phyloP scores from a whole-genome alignment of 2,888 invertebrate species.

The Cheilosia variabilis region DNA sequence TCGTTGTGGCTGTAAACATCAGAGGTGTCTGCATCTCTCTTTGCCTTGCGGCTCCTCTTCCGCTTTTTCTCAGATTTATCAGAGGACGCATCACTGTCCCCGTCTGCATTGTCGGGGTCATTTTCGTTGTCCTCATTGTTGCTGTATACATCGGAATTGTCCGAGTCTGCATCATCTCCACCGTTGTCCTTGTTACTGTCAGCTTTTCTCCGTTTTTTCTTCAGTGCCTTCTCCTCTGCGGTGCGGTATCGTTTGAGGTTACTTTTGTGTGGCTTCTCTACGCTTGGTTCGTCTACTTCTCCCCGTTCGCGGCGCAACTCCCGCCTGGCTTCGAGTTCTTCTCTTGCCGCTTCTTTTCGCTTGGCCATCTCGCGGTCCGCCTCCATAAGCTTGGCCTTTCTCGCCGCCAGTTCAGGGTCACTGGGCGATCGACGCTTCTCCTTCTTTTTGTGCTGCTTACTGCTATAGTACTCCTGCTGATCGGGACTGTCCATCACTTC shows the following conservation, averaged over 20 bases:
- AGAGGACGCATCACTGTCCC: slow-evolving; percentile 76
- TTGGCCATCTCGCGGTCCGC: slow-evolving; percentile 91
- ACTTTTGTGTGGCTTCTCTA: slow-evolving; percentile 56
- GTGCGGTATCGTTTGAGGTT: slow-evolving; percentile 76
- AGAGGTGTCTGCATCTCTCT: slow-evolving; percentile 80
- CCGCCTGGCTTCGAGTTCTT: slow-evolving; percentile 90
- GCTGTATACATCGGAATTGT: slow-evolving; percentile 69
- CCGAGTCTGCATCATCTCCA: slow-evolving; percentile 12
- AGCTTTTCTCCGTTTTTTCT: slow-evolving; percentile 75
- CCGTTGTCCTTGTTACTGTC: slow-evolving; percentile 70
- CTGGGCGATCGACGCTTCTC: slow-evolving; percentile 79
- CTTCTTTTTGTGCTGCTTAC: slow-evolving; percentile 78
- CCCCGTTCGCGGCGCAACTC: slow-evolving; percentile 83
- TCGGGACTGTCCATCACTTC: slow-evolving; percentile 84
- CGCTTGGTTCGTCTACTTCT: slow-evolving; percentile 26
- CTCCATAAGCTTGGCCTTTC: slow-evolving; percentile 88
- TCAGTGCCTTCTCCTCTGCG: slow-evolving; percentile 76
- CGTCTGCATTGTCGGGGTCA: slow-evolving; percentile 77
- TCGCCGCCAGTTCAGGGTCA: slow-evolving; percentile 85
- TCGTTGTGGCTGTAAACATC: slow-evolving; percentile 79
- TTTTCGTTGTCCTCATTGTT: slow-evolving; percentile 27
- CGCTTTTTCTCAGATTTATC: slow-evolving; percentile 76
- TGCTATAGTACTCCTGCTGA: slow-evolving; percentile 74
- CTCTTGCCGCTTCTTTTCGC: slow-evolving; percentile 89
- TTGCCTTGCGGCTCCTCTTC: slow-evolving; percentile 79